Evolutionary conservation across 92 coral and sea anemone species (phyloP), one percentile per base, ranked within the genome.

Genomic region (Galaxea fascicularis): DNA sequence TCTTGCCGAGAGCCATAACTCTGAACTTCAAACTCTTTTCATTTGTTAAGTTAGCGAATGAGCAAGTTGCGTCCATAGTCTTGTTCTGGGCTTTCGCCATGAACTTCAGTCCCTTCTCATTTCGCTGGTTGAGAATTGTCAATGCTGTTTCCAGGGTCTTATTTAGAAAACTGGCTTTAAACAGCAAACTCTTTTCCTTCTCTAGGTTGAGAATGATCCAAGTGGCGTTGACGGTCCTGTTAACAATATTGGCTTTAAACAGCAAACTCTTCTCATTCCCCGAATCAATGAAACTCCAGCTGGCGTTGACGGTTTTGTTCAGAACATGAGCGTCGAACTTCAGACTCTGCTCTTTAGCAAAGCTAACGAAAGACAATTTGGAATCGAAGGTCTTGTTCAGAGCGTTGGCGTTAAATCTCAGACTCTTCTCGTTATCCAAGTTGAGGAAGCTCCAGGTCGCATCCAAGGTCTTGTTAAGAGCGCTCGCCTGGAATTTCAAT

Each of bases 341-440:
- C 35, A 91, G 75, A 18, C 92, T 93, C 63, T 94, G 92, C 64
- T 89, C 82, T 56, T 80, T 67, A 46, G 85, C 71, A 26, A 57
- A 68, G 66, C 82, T 90, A 65, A 83, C 51, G 71, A 87, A 87
- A 21, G 91, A 68, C 85, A 89, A 83, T 18, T 89, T 86, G 35
- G 95, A 86, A 14, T 86, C 66, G 8, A 86, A 76, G 41, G 93
- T 86, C 79, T 86, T 95, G 78, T 88, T 91, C 76, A 80, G 65
- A 17, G 90, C 80, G 6, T 86, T 82, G n/a, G 89, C 98, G 28
- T 88, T 93, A 73, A 95, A 94, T 70, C 84, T 94, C 74, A 95
- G 45, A 22, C 95, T 93, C 74, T 91, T 93, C 79, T 88, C 90
- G 35, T 86, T 39, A 10, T 58, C 76, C 5, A 25, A 49, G 65